Evolutionary conservation across 2,888 invertebrate species (phyloP).

Genomic region (Sinodicranocentrus sp.): DNA sequence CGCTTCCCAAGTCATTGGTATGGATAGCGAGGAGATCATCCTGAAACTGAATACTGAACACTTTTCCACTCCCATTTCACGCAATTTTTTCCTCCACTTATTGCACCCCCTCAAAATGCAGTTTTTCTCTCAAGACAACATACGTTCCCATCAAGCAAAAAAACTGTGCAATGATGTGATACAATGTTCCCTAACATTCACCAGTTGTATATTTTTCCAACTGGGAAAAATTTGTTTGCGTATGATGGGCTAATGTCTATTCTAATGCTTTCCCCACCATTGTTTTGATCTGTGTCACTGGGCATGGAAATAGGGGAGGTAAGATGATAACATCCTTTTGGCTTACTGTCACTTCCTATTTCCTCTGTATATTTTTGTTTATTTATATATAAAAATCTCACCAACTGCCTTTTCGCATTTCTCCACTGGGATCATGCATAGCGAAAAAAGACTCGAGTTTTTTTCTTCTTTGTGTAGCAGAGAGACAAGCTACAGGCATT

Average conservation of each 20-base stretch:
- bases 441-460: too few species aligned
- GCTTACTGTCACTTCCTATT: slow-evolving; percentile 32
- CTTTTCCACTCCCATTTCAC: neutral
- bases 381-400: neutral
- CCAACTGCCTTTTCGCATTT: slow-evolving; percentile 3
- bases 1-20: slow-evolving; percentile 6
- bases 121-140: too few species aligned
- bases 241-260: too few species aligned
- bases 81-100: neutral
- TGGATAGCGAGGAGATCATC: neutral
- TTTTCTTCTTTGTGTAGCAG: neutral
- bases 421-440: neutral
- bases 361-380: slow-evolving; percentile 9
- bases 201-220: too few species aligned
- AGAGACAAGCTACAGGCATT: slow-evolving; percentile 21
- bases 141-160: too few species aligned
- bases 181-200: too few species aligned
- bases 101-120: too few species aligned
- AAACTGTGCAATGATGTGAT: too few species aligned
- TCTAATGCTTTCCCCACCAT: too few species aligned
- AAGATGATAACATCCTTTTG: neutral
- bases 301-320: slow-evolving; percentile 1
- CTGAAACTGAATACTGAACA: slow-evolving; percentile 18
- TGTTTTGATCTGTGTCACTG: slow-evolving; percentile 13
- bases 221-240: too few species aligned